These are phyloP conservation scores for Venustaconcha ellipsiformis DNA, from an alignment of 1,140 invertebrate genomes.

Conservation along the genomic window DNA sequence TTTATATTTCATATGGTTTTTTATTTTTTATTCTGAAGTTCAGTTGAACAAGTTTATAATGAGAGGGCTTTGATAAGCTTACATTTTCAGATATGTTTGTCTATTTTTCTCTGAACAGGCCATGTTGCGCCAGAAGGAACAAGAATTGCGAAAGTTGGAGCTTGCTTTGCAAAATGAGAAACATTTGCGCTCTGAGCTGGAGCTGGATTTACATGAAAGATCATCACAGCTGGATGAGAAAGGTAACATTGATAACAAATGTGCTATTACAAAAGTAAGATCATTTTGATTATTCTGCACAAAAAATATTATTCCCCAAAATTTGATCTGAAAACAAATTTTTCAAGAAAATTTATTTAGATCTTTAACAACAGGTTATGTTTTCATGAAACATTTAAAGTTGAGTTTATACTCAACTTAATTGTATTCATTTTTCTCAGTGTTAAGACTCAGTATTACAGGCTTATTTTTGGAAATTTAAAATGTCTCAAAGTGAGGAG, in stretches of 20 bases:
- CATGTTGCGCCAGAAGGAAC: slow-evolving; percentile 43
- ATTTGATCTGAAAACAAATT: not conserved
- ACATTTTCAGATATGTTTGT: not conserved
- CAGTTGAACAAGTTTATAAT: no score
- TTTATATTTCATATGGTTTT: no score
- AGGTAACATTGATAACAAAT: slow-evolving; percentile 32
- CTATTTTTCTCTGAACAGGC: slow-evolving; percentile 35
- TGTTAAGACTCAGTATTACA: no score
- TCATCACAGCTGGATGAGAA: slow-evolving; percentile 33
- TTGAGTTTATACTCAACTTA: not conserved
- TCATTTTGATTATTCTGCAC: no score
- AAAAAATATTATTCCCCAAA: no score
- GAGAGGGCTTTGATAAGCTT: no score
- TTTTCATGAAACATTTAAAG: not conserved
- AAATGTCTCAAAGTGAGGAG: no score
- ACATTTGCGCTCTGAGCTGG: slow-evolving; percentile 47
- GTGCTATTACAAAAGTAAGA: no score
- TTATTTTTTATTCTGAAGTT: no score
- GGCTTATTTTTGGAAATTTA: no score
- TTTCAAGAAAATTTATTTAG: not conserved
- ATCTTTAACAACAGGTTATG: not conserved
- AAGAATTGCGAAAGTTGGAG: slow-evolving; percentile 42
- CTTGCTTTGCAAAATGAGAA: slow-evolving; percentile 39
- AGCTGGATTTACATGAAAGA: slow-evolving; percentile 47
- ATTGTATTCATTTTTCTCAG: no score